phyloP scores from a whole-genome alignment of 2,888 invertebrate genomes.

The Athripsodes cinereus region DNA sequence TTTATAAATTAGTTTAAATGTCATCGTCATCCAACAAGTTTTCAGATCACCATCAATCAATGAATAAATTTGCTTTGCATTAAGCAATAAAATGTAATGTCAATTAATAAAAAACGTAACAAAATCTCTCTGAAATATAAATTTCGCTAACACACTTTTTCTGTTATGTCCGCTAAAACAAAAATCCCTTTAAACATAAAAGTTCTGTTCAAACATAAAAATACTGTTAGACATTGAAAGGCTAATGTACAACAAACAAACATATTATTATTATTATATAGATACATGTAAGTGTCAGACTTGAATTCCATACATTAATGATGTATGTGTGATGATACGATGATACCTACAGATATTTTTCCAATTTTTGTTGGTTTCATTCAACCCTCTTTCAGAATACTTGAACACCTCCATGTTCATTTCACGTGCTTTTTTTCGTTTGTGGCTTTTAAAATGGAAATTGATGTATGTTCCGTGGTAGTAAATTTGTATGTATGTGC shows the following conservation, averaged over 20 bases:
- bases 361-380: slow-evolving; percentile 13
- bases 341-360: background rate
- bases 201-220: background rate
- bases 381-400: slow-evolving; percentile 27
- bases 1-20: too few species aligned
- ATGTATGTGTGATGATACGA: background rate
- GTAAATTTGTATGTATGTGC: background rate
- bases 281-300: background rate
- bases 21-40: too few species aligned
- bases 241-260: too few species aligned
- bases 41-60: too few species aligned
- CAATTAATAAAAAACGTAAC: too few species aligned
- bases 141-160: too few species aligned
- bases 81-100: too few species aligned
- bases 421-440: background rate
- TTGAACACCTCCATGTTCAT: slow-evolving; percentile 13
- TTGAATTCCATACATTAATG: background rate
- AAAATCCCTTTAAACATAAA: too few species aligned
- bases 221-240: background rate
- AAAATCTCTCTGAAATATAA: too few species aligned
- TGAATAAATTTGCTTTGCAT: too few species aligned
- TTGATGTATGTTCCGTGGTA: background rate
- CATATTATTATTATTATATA: too few species aligned
- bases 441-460: slow-evolving; percentile 1
- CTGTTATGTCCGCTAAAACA: too few species aligned